Conservation (phyloP, 1,140 invertebrate species). For the Whitmania pigra region DNA sequence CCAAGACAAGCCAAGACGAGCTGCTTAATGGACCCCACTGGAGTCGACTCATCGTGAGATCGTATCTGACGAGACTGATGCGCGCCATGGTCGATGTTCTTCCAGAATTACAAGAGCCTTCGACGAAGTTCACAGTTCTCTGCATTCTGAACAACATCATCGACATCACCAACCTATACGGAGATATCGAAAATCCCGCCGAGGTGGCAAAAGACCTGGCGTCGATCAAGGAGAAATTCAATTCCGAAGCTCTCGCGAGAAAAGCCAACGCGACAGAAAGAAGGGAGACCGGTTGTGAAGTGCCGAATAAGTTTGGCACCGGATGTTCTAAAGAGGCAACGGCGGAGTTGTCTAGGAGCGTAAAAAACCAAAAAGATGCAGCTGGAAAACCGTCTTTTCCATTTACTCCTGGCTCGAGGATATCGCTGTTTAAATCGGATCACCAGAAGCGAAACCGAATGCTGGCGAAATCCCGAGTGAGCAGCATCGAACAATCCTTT, state of each 20-base stretch:
- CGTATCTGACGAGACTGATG: background rate
- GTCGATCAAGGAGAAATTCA: background rate
- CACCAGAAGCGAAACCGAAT: background rate
- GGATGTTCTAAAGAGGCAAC: background rate
- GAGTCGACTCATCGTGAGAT: background rate
- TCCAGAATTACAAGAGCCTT: background rate
- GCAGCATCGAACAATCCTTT: constrained; percentile 2
- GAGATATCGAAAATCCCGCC: constrained; percentile 3
- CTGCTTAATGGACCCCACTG: background rate
- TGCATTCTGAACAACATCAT: constrained; percentile 19
- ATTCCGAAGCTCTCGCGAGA: background rate
- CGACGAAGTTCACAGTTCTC: constrained; percentile 14
- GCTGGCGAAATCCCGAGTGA: constrained; percentile 3
- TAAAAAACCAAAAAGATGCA: too few species aligned
- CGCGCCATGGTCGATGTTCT: background rate
- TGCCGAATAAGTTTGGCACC: background rate
- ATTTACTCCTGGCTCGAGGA: background rate
- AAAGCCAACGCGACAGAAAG: background rate
- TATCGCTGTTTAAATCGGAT: constrained; percentile 9
- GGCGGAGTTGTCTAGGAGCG: background rate
- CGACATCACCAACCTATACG: constrained; percentile 7
- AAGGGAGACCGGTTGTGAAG: background rate
- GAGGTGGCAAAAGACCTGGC: constrained; percentile 1
- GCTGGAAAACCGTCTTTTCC: constrained; percentile 1
- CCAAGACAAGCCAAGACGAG: constrained; percentile 4